Evolutionary conservation across 2,888 invertebrate species (phyloP).

Genomic region (Epinotia demarniana): DNA sequence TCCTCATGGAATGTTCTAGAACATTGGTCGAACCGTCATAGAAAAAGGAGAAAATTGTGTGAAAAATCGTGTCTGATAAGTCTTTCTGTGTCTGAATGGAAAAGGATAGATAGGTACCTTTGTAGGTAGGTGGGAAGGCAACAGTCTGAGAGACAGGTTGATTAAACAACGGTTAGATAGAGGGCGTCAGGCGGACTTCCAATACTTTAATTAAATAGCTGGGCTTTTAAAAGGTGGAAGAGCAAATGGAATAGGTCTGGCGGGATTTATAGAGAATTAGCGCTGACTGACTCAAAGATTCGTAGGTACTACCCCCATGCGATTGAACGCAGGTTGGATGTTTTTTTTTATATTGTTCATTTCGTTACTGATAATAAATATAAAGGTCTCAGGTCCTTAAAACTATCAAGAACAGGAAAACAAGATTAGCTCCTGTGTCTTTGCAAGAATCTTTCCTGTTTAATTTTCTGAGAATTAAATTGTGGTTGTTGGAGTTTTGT

Average conservation of each 20-base stretch:
- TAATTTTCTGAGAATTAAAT: background rate
- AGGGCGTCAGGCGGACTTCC: slow-evolving; percentile 34
- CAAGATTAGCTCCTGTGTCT: background rate
- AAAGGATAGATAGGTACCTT: slow-evolving; percentile 11
- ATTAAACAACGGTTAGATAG: slow-evolving; percentile 38
- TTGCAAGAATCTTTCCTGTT: background rate
- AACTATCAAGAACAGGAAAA: background rate
- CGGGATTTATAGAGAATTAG: slow-evolving; percentile 9
- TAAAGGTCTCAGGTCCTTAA: no score
- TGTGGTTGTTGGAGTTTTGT: background rate
- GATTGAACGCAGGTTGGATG: no score
- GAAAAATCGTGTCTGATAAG: background rate
- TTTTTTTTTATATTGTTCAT: no score
- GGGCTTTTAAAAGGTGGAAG: slow-evolving; percentile 37
- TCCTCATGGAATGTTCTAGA: slow-evolving; percentile 29
- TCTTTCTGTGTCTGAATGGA: background rate
- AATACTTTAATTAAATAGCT: slow-evolving; percentile 44
- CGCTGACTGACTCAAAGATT: background rate
- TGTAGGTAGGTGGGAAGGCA: slow-evolving; percentile 12
- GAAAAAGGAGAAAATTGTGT: background rate
- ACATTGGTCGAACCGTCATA: background rate
- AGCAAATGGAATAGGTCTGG: slow-evolving; percentile 28
- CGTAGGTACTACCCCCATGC: no score
- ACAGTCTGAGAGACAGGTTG: slow-evolving; percentile 38
- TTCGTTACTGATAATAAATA: no score